phyloP scores from a whole-genome alignment of 2,888 invertebrate species.

The Cephus rjabovi region DNA sequence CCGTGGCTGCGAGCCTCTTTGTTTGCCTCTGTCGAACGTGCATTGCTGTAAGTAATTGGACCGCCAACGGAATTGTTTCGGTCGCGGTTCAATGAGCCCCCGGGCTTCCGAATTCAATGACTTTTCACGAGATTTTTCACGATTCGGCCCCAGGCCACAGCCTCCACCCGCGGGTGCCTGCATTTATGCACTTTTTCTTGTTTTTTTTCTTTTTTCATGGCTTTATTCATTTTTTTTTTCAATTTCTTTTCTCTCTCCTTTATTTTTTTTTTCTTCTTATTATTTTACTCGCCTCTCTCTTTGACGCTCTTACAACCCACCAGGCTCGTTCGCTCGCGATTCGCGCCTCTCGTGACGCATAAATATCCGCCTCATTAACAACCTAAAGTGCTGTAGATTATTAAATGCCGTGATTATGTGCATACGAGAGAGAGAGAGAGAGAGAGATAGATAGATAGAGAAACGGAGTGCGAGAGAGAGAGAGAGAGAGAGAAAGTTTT shows the following conservation, averaged over 20 bases:
- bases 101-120: conserved; percentile 6
- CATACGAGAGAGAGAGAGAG: not conserved
- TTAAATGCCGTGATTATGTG: not conserved
- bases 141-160: not conserved
- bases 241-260: conserved; percentile 29
- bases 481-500: not conserved
- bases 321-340: too few species aligned
- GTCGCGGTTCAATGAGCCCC: conserved; percentile 40
- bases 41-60: conserved; percentile 45
- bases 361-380: conserved; percentile 35
- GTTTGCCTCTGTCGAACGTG: conserved; percentile 1
- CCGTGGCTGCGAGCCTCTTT: conserved; percentile 9
- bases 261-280: conserved; percentile 27
- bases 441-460: not conserved
- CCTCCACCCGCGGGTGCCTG: too few species aligned
- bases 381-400: conserved; percentile 29
- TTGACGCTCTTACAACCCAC: too few species aligned
- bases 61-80: conserved; percentile 39
- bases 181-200: too few species aligned
- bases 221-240: conserved; percentile 29
- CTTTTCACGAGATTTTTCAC: conserved; percentile 7
- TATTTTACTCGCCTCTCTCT: conserved; percentile 14
- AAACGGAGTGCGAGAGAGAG: not conserved
- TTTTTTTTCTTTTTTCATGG: conserved; percentile 15
- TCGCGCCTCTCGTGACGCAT: too few species aligned